A percentile compares a stretch with the other conserved stretches of the same genome.
These are phyloP conservation scores for Periophthalmodon schlosseri DNA, from an alignment of 2,113 vertebrate species.

Conservation along the genomic window DNA sequence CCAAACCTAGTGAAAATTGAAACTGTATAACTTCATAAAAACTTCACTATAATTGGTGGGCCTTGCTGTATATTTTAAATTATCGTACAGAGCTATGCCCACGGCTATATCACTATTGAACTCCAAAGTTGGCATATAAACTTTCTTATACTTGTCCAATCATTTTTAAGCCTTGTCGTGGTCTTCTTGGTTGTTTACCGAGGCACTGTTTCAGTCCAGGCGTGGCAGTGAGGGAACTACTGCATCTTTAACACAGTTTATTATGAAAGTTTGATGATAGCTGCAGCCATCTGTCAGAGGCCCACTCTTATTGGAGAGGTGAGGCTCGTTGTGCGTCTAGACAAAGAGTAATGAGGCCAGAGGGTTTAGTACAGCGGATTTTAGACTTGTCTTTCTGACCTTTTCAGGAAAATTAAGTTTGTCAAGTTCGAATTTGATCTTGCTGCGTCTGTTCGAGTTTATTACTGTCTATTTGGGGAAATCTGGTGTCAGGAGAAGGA, in stretches of 20 bases:
- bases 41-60: no score
- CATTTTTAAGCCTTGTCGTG: not conserved
- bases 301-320: constrained; percentile 17
- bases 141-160: no score
- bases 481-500: not conserved
- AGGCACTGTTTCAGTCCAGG: constrained; percentile 6
- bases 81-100: no score
- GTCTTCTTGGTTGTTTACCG: constrained; percentile 17
- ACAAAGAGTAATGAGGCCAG: constrained; percentile 23
- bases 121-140: no score
- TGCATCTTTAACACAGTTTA: constrained; percentile 36
- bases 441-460: constrained; percentile 3
- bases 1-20: no score
- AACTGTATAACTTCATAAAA: no score
- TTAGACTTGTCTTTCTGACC: constrained; percentile 15
- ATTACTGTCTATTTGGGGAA: constrained; percentile 6
- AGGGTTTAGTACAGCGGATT: constrained; percentile 35
- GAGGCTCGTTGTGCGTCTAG: constrained; percentile 23
- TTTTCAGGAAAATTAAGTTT: constrained; percentile 12
- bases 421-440: constrained; percentile 11
- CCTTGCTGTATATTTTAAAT: no score
- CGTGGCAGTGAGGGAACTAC: constrained; percentile 17
- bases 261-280: constrained; percentile 47
- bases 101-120: no score
- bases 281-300: constrained; percentile 35